Evolutionary conservation across 2,797 vertebrate species (phyloP).

Genomic region (Fringilla coelebs): DNA sequence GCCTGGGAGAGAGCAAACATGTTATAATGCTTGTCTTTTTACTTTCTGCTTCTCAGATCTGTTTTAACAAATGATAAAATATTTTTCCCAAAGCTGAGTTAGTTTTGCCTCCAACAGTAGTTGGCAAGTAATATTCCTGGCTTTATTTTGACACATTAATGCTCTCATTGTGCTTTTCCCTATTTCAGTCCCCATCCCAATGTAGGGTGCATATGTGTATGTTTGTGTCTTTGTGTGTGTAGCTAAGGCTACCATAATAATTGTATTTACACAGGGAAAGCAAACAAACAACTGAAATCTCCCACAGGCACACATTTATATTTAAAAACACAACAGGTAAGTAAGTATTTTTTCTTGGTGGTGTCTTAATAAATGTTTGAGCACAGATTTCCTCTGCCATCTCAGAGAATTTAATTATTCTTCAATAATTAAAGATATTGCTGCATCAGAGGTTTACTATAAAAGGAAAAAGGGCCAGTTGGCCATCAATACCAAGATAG

Average conservation of each 20-base stretch:
- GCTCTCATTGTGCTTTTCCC: background rate
- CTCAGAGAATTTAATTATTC: background rate
- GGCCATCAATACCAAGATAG: background rate
- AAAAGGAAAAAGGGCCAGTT: background rate
- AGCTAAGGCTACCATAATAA: background rate
- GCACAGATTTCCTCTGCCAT: fast-evolving
- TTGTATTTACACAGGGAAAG: background rate
- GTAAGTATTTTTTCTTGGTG: fast-evolving
- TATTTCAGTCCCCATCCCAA: background rate
- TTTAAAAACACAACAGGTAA: background rate
- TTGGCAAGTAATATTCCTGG: background rate
- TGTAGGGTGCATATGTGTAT: fast-evolving
- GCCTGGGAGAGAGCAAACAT: background rate
- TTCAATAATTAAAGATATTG: background rate
- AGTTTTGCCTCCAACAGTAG: background rate
- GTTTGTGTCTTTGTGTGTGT: background rate
- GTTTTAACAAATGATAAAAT: background rate
- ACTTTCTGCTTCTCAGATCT: background rate
- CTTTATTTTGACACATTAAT: background rate
- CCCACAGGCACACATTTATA: background rate
- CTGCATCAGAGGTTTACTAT: background rate
- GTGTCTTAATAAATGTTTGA: background rate
- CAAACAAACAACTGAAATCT: background rate
- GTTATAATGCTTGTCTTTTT: fast-evolving
- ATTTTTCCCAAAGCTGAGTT: background rate